Percentiles rank a stretch among this genome's conserved stretches.
These are phyloP conservation scores for Pseudomyrmex pallidus DNA, from an alignment of 1,140 invertebrate genomes.

Conservation along the genomic window DNA sequence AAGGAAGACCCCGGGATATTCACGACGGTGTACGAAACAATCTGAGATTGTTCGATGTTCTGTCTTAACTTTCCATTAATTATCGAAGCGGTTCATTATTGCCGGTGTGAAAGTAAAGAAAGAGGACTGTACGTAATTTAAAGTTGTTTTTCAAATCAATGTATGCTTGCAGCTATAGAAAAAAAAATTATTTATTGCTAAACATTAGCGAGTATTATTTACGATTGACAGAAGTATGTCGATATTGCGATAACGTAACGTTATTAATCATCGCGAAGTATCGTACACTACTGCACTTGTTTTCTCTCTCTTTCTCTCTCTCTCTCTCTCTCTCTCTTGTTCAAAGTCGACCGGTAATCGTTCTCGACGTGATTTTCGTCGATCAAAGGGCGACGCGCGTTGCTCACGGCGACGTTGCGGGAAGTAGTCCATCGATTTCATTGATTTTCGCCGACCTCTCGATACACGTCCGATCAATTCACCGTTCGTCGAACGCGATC, in stretches of 20 bases:
- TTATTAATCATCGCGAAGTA: slow-evolving; percentile 40
- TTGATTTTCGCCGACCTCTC: slow-evolving; percentile 53
- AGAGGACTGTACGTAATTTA: no score
- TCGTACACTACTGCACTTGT: not conserved
- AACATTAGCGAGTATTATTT: slow-evolving; percentile 11
- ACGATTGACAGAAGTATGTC: slow-evolving; percentile 24
- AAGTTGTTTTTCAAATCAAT: no score
- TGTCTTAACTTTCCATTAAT: no score
- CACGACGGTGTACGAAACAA: not conserved
- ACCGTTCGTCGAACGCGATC: not conserved
- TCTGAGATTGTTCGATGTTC: not conserved
- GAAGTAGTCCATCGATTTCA: slow-evolving; percentile 12
- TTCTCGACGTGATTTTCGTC: not conserved
- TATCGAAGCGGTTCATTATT: no score
- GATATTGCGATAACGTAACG: not conserved
- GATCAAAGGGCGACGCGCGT: not conserved
- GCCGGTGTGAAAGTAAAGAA: no score
- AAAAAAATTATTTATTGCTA: no score
- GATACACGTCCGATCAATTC: slow-evolving; percentile 38
- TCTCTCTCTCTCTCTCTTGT: no score
- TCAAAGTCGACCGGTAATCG: slow-evolving; percentile 4
- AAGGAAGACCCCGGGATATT: slow-evolving; percentile 21
- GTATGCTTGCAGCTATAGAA: no score
- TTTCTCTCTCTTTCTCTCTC: not conserved
- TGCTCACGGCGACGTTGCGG: not conserved